Conservation (phyloP, 2,113 vertebrate species). For the Heteronetta atricapilla region DNA sequence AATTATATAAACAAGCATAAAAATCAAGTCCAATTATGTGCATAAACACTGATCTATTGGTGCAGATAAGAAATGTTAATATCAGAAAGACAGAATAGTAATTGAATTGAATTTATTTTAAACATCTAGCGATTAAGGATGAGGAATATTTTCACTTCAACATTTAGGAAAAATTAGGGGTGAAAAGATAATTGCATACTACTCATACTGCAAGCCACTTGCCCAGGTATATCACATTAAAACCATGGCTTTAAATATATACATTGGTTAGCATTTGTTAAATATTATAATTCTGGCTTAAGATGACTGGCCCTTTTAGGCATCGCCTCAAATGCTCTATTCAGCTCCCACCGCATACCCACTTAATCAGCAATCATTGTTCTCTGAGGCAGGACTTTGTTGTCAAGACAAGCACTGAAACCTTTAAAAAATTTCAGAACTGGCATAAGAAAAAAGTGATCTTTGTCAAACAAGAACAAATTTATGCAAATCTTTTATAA, state of each 20-base stretch:
- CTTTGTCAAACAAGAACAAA: conserved; percentile 82
- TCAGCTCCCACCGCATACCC: conserved; percentile 69
- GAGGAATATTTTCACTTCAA: not conserved
- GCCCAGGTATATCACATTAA: conserved; percentile 57
- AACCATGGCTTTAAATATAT: conserved; percentile 35
- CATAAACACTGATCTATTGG: not conserved
- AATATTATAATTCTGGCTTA: conserved; percentile 74
- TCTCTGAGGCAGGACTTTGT: conserved; percentile 78
- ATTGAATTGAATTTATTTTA: not conserved
- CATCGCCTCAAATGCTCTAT: conserved; percentile 58
- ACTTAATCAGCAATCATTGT: conserved; percentile 83
- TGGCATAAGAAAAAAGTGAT: conserved; percentile 82
- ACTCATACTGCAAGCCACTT: not conserved
- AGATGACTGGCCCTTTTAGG: conserved; percentile 68
- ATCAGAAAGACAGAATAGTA: not conserved
- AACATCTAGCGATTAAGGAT: not conserved
- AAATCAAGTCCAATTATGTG: not conserved
- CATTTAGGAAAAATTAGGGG: not conserved
- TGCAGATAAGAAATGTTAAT: not conserved
- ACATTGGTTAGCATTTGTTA: conserved; percentile 59
- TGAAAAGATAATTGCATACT: not conserved
- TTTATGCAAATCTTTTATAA: conserved; percentile 88
- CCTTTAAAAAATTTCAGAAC: conserved; percentile 77
- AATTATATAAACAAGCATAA: not conserved
- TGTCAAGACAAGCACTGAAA: conserved; percentile 79